phyloP scores from a whole-genome alignment of 2,888 invertebrate genomes.

The Pegoplata infirma region DNA sequence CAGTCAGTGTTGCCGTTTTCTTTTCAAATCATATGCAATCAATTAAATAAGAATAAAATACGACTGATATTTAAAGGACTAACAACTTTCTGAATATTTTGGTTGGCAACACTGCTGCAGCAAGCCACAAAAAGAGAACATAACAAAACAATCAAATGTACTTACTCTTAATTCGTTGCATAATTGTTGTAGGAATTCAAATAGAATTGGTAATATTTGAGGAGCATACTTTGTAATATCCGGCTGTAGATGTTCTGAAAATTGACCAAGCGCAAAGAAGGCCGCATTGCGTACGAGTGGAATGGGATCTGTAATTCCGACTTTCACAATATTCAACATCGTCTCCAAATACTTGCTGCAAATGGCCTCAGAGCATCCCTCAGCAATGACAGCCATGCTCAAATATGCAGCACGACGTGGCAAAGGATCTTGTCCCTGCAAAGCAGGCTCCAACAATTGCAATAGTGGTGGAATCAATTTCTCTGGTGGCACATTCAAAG shows the following conservation, averaged over 20 bases:
- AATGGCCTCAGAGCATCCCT: conserved; percentile 88
- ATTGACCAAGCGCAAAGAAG: conserved; percentile 88
- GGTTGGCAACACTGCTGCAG: conserved; percentile 51
- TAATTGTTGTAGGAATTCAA: conserved; percentile 83
- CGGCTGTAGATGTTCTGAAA: conserved; percentile 89
- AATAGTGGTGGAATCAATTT: conserved; percentile 86
- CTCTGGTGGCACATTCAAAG: conserved; percentile 86
- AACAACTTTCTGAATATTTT: background rate
- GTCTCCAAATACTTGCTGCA: conserved; percentile 84
- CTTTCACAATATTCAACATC: conserved; percentile 84
- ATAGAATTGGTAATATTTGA: conserved; percentile 85
- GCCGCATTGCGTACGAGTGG: conserved; percentile 86
- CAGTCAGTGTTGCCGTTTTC: conserved; percentile 36
- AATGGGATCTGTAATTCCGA: conserved; percentile 83
- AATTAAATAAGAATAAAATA: background rate
- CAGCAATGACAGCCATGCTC: conserved; percentile 86
- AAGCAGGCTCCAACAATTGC: conserved; percentile 82
- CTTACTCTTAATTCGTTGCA: conserved; percentile 80
- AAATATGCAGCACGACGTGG: conserved; percentile 86
- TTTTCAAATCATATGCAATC: background rate
- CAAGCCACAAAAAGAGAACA: conserved; percentile 10
- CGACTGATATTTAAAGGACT: background rate
- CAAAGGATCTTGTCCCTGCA: conserved; percentile 81
- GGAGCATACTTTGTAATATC: conserved; percentile 86
- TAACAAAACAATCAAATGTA: conserved; percentile 61